Percentiles rank a stretch among this genome's conserved stretches.
Evolutionary conservation across 2,888 invertebrate species (phyloP).

Genomic region (Malacosoma neustria): DNA sequence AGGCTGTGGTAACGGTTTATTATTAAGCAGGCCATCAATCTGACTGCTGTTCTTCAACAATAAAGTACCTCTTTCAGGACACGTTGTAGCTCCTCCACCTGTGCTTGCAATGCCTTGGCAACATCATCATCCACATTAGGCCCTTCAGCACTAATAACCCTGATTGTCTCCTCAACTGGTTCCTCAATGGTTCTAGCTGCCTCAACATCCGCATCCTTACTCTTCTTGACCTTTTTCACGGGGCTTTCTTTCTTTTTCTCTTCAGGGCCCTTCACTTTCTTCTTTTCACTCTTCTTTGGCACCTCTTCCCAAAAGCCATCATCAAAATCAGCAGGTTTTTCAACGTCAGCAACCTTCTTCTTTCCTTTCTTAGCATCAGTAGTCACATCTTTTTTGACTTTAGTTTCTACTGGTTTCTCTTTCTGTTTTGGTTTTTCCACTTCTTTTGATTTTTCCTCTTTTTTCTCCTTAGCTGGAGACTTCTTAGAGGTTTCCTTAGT

Average conservation of each 20-base stretch:
- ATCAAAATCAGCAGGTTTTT: slow-evolving; percentile 83
- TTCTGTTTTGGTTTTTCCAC: slow-evolving; percentile 65
- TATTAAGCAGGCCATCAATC: too few species aligned
- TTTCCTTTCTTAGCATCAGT: slow-evolving; percentile 74
- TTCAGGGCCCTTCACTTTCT: slow-evolving; percentile 77
- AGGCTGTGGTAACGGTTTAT: too few species aligned
- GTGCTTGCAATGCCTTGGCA: slow-evolving; percentile 56
- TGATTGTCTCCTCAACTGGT: slow-evolving; percentile 50
- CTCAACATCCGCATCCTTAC: slow-evolving; percentile 59
- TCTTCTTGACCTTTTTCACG: slow-evolving; percentile 59
- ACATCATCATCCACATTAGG: slow-evolving; percentile 57
- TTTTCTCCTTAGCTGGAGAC: slow-evolving; percentile 69
- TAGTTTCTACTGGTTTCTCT: slow-evolving; percentile 45
- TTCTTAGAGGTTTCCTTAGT: slow-evolving; percentile 76
- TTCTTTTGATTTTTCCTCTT: slow-evolving; percentile 72
- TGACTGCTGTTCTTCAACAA: too few species aligned
- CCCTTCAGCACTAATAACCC: slow-evolving; percentile 56
- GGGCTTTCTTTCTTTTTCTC: slow-evolving; percentile 71
- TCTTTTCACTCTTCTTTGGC: slow-evolving; percentile 81
- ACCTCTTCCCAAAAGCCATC: slow-evolving; percentile 86
- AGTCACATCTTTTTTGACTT: slow-evolving; percentile 55
- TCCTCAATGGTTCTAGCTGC: slow-evolving; percentile 35
- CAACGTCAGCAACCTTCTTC: slow-evolving; percentile 70
- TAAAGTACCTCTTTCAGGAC: slow-evolving; percentile 67
- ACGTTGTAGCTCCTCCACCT: slow-evolving; percentile 62